A percentile compares a stretch with the other conserved stretches of the same genome.
Evolutionary conservation across 92 coral and sea anemone species (phyloP).

Genomic region (Palythoa grandis): DNA sequence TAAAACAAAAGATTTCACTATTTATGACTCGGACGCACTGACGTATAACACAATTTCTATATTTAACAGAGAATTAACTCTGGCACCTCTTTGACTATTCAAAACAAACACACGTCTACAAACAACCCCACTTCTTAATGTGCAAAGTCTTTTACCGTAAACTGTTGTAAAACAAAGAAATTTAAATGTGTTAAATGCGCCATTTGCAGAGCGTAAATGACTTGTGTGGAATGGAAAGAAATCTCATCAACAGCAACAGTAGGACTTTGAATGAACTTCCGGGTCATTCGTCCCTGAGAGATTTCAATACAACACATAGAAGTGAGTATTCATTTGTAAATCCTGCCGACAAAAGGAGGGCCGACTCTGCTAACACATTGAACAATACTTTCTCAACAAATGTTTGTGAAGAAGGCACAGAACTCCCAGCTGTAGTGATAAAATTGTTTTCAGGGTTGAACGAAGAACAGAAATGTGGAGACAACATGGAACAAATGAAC

Average conservation of each 20-base stretch:
- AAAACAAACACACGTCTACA: constrained; percentile 10
- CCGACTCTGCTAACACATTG: constrained; percentile 35
- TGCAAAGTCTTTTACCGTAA: constrained; percentile 56
- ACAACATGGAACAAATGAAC: constrained; percentile 49
- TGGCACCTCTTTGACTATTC: constrained; percentile 30
- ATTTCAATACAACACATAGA: constrained; percentile 39
- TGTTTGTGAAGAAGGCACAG: constrained; percentile 30
- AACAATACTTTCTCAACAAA: constrained; percentile 50
- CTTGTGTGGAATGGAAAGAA: constrained; percentile 30
- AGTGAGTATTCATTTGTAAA: constrained; percentile 23
- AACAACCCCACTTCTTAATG: constrained; percentile 40
- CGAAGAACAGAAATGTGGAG: constrained; percentile 9
- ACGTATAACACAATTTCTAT: constrained; percentile 39
- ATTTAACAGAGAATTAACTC: constrained; percentile 44
- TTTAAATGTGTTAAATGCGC: not conserved
- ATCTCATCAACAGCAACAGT: constrained; percentile 29
- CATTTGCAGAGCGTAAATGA: not conserved
- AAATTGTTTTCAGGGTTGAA: constrained; percentile 63
- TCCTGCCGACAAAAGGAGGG: constrained; percentile 51
- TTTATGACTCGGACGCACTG: not conserved
- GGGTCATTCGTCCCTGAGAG: constrained; percentile 63
- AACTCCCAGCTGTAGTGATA: constrained; percentile 79
- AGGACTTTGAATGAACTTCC: constrained; percentile 39
- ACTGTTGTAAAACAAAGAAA: constrained; percentile 61
- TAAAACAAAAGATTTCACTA: not conserved